Base-by-base conservation (phyloP, 1,140 invertebrate genomes). In the Bombus superbus region DNA sequence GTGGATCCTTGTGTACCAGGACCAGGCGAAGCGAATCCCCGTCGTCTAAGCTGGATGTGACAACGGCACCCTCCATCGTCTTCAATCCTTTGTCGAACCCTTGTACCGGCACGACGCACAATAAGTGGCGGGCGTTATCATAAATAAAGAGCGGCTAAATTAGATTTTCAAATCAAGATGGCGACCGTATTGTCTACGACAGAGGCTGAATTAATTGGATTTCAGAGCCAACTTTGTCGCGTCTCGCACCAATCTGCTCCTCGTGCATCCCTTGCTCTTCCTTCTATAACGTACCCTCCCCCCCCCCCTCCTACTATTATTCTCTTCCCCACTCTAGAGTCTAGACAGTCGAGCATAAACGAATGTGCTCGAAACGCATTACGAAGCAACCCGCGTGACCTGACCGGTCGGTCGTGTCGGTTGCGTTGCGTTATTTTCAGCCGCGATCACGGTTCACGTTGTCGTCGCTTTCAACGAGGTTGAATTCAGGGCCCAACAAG, bases 161-260 rank as follows among this genome's bases (percentile, higher is more conserved):
- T 93, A 93, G 93, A 93, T 93, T 93, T 93, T 89, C 90, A 91
- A 93, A 93, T 93, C 92, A 92, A 93, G 93, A 93, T 93, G 92
- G 91, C 91, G 92, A 87, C 89, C 86, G 90, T 87, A 93, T 93
- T 93, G 93, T 93, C 93, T 93, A 91, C 92, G 89, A 73, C 86
- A 87, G 87, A 90, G 91, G 88, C 87, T 92, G 92, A 93, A 93
- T 93, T 93, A 93, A 93, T 93, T 93, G 93, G 92, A 93, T 93
- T 93, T 93, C 92, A 92, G 93, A 89, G 86, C 88, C 81, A 93
- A 93, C 92, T 93, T 93, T 91, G 83, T 90, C 86, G 89, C 87
- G 86, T 87, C 89, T 91, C 86, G 69, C 84, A 85, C 72, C 87
- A 80, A 75, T 79, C 85, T 68, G 71, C 81, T 79, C 77, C 38